Evolutionary conservation across 1,140 invertebrate species (phyloP).

Genomic region (Drosophila ironensis): DNA sequence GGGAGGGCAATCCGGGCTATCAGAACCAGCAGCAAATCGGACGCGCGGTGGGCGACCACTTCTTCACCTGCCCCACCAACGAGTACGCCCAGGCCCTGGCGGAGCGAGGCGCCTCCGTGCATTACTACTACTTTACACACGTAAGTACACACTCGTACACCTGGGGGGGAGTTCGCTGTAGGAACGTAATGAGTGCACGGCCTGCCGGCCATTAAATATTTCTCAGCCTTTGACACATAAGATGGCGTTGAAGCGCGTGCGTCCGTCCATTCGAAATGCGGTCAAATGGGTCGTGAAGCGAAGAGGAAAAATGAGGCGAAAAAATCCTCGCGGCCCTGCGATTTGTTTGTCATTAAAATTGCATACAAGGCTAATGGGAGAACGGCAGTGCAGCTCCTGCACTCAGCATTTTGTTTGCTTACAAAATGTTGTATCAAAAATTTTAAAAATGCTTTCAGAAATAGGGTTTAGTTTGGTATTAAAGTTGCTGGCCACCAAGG

Average conservation of each 20-base stretch:
- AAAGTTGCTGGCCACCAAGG: too few relatives aligned
- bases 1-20: constrained; percentile 91
- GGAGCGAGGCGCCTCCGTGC: constrained; percentile 90
- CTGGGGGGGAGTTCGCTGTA: not conserved
- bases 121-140: constrained; percentile 97
- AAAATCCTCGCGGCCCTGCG: constrained; percentile 49
- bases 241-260: constrained; percentile 60
- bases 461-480: too few relatives aligned
- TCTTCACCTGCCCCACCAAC: constrained; percentile 96
- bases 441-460: too few relatives aligned
- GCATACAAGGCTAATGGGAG: constrained; percentile 75
- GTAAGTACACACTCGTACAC: constrained; percentile 86
- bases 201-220: constrained; percentile 62
- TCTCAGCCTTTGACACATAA: constrained; percentile 70
- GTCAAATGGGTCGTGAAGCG: constrained; percentile 60
- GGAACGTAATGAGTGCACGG: not conserved
- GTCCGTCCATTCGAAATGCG: constrained; percentile 69
- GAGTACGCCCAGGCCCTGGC: constrained; percentile 93
- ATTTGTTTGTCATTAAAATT: constrained; percentile 80
- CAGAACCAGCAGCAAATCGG: constrained; percentile 93
- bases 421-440: too few relatives aligned
- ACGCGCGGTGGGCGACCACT: constrained; percentile 95
- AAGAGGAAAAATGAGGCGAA: constrained; percentile 20
- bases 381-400: constrained; percentile 26
- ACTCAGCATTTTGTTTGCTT: too few relatives aligned